Evolutionary conservation across 1,140 invertebrate genomes (phyloP), one percentile per base, ranked within the genome.

Genomic region (Telenomus remus): DNA sequence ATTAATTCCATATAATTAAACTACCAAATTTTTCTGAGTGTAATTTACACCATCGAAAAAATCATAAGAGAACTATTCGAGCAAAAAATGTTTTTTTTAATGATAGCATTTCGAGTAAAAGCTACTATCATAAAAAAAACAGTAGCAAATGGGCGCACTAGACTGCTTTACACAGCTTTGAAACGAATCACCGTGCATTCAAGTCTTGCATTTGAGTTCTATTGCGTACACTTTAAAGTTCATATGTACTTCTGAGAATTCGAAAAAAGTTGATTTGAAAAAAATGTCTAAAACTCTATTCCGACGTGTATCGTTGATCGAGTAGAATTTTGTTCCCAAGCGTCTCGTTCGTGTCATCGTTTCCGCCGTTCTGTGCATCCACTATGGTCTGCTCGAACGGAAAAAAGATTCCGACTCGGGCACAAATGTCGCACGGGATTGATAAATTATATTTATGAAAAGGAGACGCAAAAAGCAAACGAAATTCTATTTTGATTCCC

Each of bases 181-280:
- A 75, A 75, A 75, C 64, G 72, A 69, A 75, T 69, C 72, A 50
- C 59, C 42, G n/a, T 56, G 63, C 42, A 75, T 68, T 69, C 64
- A 54, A 75, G 64, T 53, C 39, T 11, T 51, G 12, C 19, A 19
- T 49, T 66, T 35, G 11, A 66, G 60, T 39, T 39, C 56, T 66
- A 50, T 49, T 12, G 43, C 55, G 50, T 54, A 39, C 15, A 66
- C 56, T 74, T 51, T 35, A 68, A 66, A 61, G 63, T 74, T 66
- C 71, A 68, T 74, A 68, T 63, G 71, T 68, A 74, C 70, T 73
- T 55, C 69, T 66, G 70, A 73, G 70, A 73, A 65, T 73, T 73
- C 70, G 19, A 27, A 27, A 33, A 55, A 60, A 55, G 70, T 61
- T 73, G 65, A 55, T 55, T 73, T 72, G 63, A 49, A 54, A 72